These are phyloP conservation scores for Cynaeus angustus DNA, from an alignment of 2,888 invertebrate genomes.

Conservation along the genomic window DNA sequence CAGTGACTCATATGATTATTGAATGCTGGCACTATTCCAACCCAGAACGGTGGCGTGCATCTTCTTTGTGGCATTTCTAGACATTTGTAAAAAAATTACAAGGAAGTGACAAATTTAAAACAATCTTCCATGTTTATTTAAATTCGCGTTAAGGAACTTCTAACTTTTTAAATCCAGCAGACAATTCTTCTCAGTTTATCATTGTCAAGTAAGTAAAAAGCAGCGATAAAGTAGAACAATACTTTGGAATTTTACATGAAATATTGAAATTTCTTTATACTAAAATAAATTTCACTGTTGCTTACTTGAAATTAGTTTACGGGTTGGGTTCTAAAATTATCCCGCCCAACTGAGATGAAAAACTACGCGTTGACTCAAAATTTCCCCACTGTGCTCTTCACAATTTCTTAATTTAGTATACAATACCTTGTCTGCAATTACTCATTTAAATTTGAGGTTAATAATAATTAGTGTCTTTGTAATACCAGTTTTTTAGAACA, in stretches of 20 bases:
- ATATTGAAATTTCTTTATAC: not conserved
- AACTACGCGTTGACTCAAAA: conserved; percentile 10
- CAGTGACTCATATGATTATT: conserved; percentile 2
- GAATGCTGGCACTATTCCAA: not conserved
- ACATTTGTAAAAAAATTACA: not conserved
- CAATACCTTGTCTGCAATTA: not conserved
- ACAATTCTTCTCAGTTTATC: too few relatives aligned
- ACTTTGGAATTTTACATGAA: not conserved
- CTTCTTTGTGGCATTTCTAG: not conserved
- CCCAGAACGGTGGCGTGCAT: not conserved
- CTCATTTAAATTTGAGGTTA: not conserved
- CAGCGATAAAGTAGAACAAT: not conserved
- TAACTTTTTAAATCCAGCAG: too few relatives aligned
- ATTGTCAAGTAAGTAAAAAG: too few relatives aligned
- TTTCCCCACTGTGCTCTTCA: not conserved
- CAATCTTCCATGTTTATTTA: too few relatives aligned
- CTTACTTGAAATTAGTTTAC: conserved; percentile 37
- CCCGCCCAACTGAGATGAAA: conserved; percentile 30
- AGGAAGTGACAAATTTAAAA: not conserved
- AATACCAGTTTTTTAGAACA: not conserved
- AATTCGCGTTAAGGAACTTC: too few relatives aligned
- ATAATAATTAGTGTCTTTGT: not conserved
- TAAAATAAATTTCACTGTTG: conserved; percentile 27
- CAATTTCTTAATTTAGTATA: not conserved
- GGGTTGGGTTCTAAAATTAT: conserved; percentile 41